Base-by-base conservation (phyloP, 2,113 vertebrate species). In the Hyperopisus bebe region DNA sequence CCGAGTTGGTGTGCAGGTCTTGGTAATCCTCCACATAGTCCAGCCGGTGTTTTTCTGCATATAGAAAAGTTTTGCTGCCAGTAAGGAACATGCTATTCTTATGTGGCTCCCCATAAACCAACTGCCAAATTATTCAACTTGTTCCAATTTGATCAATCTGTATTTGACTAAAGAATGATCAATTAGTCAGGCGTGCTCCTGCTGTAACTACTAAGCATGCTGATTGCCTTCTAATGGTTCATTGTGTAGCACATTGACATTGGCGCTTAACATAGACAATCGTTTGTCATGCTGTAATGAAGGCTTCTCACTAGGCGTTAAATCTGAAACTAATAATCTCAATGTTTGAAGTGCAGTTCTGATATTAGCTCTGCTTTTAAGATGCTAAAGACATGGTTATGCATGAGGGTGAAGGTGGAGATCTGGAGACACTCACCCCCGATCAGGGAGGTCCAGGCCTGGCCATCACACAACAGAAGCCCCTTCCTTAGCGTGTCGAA, bases 1-100 rank as follows among this genome's bases (percentile, higher is more conserved):
- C 97, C 0, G 98, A 97, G 93, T 88, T 94, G 88, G 98, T 99
- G 92, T 94, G 93, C 86, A 99, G 93, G 55, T 96, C 96, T 95
- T 99, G 98, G 89, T 99, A 94, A 1, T 98, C 96, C 90, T 99
- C 98, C 91, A 99, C 94, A 0, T 99, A 99, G 90, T 98, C 98
- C 92, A 99, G 92, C 91, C 94, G 96, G 86, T 96, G 93, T 27
- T 94, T 95, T 89, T 92, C 98, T 99, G 90, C 62, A 11, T 88
- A 90, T 2, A 0, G 89, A 84, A 15, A n/a, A 80, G 55, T 53
- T 31, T 17, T 27, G 15, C 85, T 88, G 53, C 35, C 39, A n/a
- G 35, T 42, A 55, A 42, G 55, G 19, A 24, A 62, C 85, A 51
- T 55, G n/a, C n/a, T 17, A 10, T 44, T 62, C 15, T 9, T 42